These are phyloP conservation scores for Lasioglossum malachurum DNA, from an alignment of 2,888 invertebrate genomes.

Conservation along the genomic window DNA sequence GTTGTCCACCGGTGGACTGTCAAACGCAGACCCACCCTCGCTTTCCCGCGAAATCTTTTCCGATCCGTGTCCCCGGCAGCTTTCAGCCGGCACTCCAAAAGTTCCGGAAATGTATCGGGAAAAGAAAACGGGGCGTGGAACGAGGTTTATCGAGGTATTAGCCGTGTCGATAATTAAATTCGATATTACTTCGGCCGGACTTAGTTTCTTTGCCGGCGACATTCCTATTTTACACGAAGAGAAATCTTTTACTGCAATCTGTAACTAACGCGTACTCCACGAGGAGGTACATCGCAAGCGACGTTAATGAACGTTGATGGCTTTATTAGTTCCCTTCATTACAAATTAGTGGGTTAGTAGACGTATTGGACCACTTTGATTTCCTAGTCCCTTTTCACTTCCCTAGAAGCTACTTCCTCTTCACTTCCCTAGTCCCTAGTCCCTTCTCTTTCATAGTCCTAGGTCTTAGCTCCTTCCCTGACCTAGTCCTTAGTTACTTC, in stretches of 20 bases:
- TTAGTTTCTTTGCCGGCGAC: neutral
- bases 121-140: neutral
- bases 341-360: neutral
- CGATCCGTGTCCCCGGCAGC: constrained; percentile 36
- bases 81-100: constrained; percentile 34
- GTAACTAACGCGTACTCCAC: neutral
- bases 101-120: constrained; percentile 56
- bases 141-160: neutral
- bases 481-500: too few relatives aligned
- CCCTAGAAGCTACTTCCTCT: neutral
- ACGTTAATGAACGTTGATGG: neutral
- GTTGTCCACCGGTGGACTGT: constrained; percentile 66
- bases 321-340: neutral
- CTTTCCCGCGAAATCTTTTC: constrained; percentile 60
- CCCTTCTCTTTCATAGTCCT: too few relatives aligned
- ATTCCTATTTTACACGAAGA: neutral
- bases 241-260: neutral
- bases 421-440: neutral
- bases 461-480: too few relatives aligned
- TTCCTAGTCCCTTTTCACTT: neutral
- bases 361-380: neutral
- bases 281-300: neutral
- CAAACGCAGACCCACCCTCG: constrained; percentile 58
- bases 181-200: neutral
- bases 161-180: constrained; percentile 10